phyloP scores from a whole-genome alignment of 1,140 invertebrate genomes.

The Nixonia krombeini region DNA sequence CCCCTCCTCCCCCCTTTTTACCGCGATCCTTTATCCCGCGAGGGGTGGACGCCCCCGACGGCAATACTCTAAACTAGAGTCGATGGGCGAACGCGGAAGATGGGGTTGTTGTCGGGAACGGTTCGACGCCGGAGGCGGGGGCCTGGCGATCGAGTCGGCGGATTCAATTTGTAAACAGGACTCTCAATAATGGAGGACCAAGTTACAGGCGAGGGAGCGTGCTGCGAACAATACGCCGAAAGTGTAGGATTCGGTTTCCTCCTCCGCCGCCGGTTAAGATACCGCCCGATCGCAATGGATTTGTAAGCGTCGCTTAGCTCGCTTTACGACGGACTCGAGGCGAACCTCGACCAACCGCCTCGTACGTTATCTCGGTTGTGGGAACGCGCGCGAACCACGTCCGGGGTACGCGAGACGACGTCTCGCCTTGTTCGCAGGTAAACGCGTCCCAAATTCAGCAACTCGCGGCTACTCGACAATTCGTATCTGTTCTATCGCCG shows the following conservation, averaged over 20 bases:
- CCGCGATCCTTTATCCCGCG: constrained; percentile 8
- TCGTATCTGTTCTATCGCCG: no score
- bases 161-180: constrained; percentile 59
- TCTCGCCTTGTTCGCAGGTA: no score
- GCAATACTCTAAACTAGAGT: constrained; percentile 52
- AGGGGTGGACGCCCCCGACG: constrained; percentile 12
- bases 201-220: constrained; percentile 17
- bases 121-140: background rate
- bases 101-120: constrained; percentile 3
- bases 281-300: constrained; percentile 3
- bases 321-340: background rate
- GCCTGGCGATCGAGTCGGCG: constrained; percentile 20
- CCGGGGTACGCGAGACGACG: no score
- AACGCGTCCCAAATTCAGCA: no score
- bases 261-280: background rate
- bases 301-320: constrained; percentile 2
- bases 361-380: background rate
- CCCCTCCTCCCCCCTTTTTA: background rate
- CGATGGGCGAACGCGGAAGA: constrained; percentile 41
- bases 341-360: no score
- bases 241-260: background rate
- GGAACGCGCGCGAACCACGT: no score
- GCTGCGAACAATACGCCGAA: constrained; percentile 15
- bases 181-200: constrained; percentile 52
- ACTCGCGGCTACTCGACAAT: no score